Conservation (phyloP, 2,113 vertebrate species). For the Eolophus roseicapilla region DNA sequence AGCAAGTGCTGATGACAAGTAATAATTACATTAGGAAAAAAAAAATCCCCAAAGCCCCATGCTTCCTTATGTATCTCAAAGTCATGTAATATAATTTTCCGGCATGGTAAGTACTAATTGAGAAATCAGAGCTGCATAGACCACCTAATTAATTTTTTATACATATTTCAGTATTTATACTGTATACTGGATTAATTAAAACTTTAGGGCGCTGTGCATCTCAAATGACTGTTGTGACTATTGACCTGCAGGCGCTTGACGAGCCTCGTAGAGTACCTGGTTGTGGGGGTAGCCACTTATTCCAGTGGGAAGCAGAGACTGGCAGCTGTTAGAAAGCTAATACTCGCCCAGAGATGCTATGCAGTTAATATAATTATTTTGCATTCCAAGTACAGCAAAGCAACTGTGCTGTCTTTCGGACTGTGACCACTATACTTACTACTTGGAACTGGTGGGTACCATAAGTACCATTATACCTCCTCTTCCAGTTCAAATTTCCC, state of each 20-base stretch:
- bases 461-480: not conserved
- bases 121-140: conserved; percentile 71
- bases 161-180: conserved; percentile 67
- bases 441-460: not conserved
- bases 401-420: not conserved
- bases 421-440: not conserved
- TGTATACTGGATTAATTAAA: conserved; percentile 68
- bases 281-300: conserved; percentile 33
- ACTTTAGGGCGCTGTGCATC: conserved; percentile 63
- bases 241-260: conserved; percentile 59
- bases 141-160: conserved; percentile 73
- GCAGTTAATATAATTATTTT: conserved; percentile 30
- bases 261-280: conserved; percentile 31
- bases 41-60: conserved; percentile 45
- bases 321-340: conserved; percentile 58
- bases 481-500: not conserved
- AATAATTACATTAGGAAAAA: conserved; percentile 58
- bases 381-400: not conserved
- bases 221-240: conserved; percentile 67
- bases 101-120: conserved; percentile 70
- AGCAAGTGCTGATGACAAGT: conserved; percentile 56
- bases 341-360: conserved; percentile 26
- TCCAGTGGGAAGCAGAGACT: conserved; percentile 51
- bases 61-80: conserved; percentile 64
- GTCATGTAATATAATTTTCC: conserved; percentile 70